Evolutionary conservation across 2,797 vertebrate species (phyloP).

Genomic region (Acanthurus leucopareius): DNA sequence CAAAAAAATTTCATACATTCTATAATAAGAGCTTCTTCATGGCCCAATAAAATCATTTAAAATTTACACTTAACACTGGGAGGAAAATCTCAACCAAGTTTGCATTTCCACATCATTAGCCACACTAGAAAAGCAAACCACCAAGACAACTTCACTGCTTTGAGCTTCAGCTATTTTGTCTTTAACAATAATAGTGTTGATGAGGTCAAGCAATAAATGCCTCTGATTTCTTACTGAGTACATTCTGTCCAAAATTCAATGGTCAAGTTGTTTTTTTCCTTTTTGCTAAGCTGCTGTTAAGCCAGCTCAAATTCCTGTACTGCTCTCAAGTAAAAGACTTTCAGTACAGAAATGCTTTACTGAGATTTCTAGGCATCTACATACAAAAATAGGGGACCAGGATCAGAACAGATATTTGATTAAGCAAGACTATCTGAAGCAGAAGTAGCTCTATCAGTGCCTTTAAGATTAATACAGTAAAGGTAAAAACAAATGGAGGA

Average conservation of each 20-base stretch:
- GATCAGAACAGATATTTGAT: background rate
- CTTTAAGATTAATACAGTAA: slow-evolving; percentile 1
- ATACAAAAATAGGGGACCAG: slow-evolving; percentile 6
- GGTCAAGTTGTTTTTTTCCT: slow-evolving; percentile 11
- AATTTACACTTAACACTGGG: background rate
- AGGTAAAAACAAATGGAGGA: background rate
- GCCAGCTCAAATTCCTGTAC: slow-evolving; percentile 24
- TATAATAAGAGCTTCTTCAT: background rate
- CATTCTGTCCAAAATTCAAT: slow-evolving; percentile 6
- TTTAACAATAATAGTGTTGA: slow-evolving; percentile 24
- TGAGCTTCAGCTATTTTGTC: background rate
- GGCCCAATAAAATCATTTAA: background rate
- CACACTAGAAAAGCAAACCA: background rate
- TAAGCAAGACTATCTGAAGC: slow-evolving; percentile 9
- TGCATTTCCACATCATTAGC: slow-evolving; percentile 31
- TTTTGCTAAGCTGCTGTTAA: slow-evolving; percentile 28
- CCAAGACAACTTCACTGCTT: background rate
- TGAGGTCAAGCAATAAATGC: slow-evolving; percentile 33
- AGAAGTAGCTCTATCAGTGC: background rate
- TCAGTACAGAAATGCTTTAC: background rate
- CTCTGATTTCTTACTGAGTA: slow-evolving; percentile 27
- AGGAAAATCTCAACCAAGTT: slow-evolving; percentile 20
- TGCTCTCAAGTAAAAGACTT: slow-evolving; percentile 29
- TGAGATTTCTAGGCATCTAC: background rate
- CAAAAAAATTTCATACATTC: background rate